phyloP scores from a whole-genome alignment of 2,797 vertebrate species.

The Tauraco hartlaubi region DNA sequence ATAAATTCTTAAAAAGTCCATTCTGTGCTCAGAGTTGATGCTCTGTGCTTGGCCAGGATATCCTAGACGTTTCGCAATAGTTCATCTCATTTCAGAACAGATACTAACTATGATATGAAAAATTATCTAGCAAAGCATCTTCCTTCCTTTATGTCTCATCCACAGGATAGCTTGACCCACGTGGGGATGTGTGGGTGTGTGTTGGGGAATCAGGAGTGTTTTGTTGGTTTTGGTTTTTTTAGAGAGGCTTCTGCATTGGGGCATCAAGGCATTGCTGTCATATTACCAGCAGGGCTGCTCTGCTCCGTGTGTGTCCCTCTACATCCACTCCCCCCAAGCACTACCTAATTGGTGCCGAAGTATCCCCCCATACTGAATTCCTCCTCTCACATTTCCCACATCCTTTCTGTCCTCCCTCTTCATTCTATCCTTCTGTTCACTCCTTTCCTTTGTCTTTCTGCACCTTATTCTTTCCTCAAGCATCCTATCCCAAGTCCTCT shows the following conservation, averaged over 20 bases:
- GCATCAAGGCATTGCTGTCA: background rate
- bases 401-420: background rate
- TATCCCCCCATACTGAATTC: background rate
- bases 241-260: background rate
- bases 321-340: background rate
- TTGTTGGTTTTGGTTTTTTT: background rate
- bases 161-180: background rate
- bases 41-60: background rate
- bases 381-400: rapidly evolving
- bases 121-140: background rate
- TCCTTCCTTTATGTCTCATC: background rate
- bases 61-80: background rate
- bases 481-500: background rate
- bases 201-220: background rate
- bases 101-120: background rate
- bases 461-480: background rate
- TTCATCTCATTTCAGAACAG: background rate
- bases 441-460: background rate
- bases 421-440: background rate
- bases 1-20: background rate
- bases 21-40: background rate
- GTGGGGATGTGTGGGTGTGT: too few relatives aligned
- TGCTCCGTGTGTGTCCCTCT: too few relatives aligned
- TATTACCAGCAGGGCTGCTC: background rate
- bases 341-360: rapidly evolving